phyloP scores from a whole-genome alignment of 2,113 vertebrate genomes.

The Syngnathus scovelli region DNA sequence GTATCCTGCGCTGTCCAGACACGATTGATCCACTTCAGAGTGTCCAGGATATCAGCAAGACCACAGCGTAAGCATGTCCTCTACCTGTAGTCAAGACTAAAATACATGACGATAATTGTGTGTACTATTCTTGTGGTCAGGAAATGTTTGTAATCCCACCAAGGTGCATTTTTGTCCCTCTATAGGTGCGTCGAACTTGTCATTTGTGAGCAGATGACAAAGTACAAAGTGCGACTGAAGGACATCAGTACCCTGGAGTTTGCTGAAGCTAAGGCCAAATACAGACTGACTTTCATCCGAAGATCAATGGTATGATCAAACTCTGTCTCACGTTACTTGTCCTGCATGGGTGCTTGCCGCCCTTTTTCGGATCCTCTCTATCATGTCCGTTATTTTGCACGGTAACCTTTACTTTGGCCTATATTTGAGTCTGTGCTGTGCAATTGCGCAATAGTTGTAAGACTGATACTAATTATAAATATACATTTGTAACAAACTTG shows the following conservation, averaged over 20 bases:
- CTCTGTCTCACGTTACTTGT: not conserved
- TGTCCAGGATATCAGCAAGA: constrained; percentile 95
- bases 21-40: constrained; percentile 91
- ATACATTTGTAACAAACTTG: not conserved
- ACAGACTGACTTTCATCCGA: constrained; percentile 86
- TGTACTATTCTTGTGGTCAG: not conserved
- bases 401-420: not conserved
- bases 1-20: constrained; percentile 93
- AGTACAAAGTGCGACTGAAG: constrained; percentile 91
- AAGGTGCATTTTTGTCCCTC: not conserved
- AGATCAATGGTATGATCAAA: constrained; percentile 87
- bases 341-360: constrained; percentile 10
- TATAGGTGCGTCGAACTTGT: constrained; percentile 90
- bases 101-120: not conserved
- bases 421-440: not conserved
- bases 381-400: not conserved
- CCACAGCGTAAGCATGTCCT: constrained; percentile 83
- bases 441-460: not conserved
- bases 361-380: constrained; percentile 57
- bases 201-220: constrained; percentile 95
- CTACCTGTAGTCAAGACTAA: not conserved
- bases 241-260: constrained; percentile 97
- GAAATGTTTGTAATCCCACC: not conserved
- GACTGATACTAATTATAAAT: not conserved
- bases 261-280: constrained; percentile 95